These are phyloP conservation scores for Stenchaetothrips biformis DNA, from an alignment of 2,888 invertebrate genomes.

Conservation along the genomic window DNA sequence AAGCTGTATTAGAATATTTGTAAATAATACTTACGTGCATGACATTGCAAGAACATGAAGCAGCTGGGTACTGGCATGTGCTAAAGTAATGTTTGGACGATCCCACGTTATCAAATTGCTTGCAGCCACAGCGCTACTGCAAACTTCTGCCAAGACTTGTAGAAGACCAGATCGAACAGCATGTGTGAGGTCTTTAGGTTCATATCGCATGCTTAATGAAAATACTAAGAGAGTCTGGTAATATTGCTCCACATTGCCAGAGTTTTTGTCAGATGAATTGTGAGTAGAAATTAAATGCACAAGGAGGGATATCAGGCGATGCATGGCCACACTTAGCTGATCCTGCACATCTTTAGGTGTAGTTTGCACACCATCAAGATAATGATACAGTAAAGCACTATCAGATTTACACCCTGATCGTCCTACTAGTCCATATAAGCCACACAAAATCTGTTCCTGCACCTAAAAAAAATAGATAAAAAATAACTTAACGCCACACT, in stretches of 20 bases:
- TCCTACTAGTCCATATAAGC: conserved; percentile 47
- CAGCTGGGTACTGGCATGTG: conserved; percentile 51
- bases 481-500: not conserved
- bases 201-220: conserved; percentile 53
- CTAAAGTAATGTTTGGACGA: conserved; percentile 40
- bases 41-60: conserved; percentile 55
- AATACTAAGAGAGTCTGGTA: conserved; percentile 50
- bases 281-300: not conserved
- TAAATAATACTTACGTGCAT: conserved; percentile 46
- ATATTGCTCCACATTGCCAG: conserved; percentile 46
- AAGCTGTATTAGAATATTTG: not conserved
- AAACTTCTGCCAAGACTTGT: conserved; percentile 47
- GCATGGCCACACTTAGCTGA: not conserved
- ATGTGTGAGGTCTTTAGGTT: conserved; percentile 53
- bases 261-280: not conserved
- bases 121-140: conserved; percentile 39
- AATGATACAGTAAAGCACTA: conserved; percentile 51
- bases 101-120: conserved; percentile 29
- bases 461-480: conserved; percentile 38
- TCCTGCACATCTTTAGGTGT: conserved; percentile 43
- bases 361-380: conserved; percentile 54
- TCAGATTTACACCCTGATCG: conserved; percentile 41
- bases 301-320: not conserved
- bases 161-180: conserved; percentile 54
- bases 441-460: conserved; percentile 49